Evolutionary conservation across 1,140 invertebrate species (phyloP).

Genomic region (Neocloeon triangulifer): DNA sequence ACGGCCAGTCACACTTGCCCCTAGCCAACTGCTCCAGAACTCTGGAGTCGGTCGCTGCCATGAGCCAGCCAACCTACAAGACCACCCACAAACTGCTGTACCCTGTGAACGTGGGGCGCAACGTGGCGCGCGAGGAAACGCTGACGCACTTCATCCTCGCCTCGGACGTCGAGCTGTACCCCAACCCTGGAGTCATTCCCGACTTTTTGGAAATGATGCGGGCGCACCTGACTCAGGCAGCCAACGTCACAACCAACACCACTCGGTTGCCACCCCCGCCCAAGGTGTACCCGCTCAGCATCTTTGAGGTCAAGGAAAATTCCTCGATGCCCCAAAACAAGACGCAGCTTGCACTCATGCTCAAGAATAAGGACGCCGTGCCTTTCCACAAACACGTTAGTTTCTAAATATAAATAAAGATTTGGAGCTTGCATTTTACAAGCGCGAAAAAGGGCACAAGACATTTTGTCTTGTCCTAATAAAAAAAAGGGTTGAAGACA

Average conservation of each 20-base stretch:
- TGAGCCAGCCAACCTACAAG: no score
- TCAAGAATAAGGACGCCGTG: slow-evolving; percentile 52
- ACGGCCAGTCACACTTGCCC: slow-evolving; percentile 41
- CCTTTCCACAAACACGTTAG: slow-evolving; percentile 85
- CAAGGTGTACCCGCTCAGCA: slow-evolving; percentile 55
- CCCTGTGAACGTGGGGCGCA: slow-evolving; percentile 70
- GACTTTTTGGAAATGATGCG: slow-evolving; percentile 65
- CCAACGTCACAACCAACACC: no score
- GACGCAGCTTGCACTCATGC: slow-evolving; percentile 44
- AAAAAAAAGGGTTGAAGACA: no score
- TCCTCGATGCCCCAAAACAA: slow-evolving; percentile 47
- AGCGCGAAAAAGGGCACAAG: no score
- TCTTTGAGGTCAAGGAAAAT: slow-evolving; percentile 62
- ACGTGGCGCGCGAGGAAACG: slow-evolving; percentile 59
- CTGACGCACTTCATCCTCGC: slow-evolving; percentile 64
- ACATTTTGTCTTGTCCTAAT: no score
- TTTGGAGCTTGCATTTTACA: no score
- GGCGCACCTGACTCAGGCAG: slow-evolving; percentile 31
- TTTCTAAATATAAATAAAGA: no score
- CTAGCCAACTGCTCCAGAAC: no score
- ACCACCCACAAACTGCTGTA: slow-evolving; percentile 56
- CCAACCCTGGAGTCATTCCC: slow-evolving; percentile 48
- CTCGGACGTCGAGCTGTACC: slow-evolving; percentile 73
- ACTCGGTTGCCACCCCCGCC: slow-evolving; percentile 11
- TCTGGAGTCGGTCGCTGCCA: no score